Percentiles rank a stretch among this genome's conserved stretches.
phyloP scores from a whole-genome alignment of 2,888 invertebrate genomes.

The Oscheius sp. region DNA sequence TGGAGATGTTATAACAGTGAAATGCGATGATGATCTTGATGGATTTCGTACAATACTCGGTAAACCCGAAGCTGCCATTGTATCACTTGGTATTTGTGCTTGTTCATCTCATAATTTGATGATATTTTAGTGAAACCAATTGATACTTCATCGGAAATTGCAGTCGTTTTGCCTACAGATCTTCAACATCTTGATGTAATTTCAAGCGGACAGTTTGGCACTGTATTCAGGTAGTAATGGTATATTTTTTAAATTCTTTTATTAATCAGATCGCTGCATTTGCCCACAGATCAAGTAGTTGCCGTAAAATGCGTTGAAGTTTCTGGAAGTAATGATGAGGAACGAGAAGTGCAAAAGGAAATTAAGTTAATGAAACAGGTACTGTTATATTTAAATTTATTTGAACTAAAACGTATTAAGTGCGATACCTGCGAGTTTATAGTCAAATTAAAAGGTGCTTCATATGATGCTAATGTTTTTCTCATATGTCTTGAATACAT shows the following conservation, averaged over 20 bases:
- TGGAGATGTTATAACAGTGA: slow-evolving; percentile 29
- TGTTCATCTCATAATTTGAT: neutral
- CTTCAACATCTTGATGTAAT: slow-evolving; percentile 19
- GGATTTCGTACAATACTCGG: slow-evolving; percentile 6
- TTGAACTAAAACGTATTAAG: neutral
- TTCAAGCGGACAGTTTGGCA: slow-evolving; percentile 33
- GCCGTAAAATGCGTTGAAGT: slow-evolving; percentile 35
- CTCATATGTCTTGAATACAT: slow-evolving; percentile 33
- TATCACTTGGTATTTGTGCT: neutral
- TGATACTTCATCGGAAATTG: neutral
- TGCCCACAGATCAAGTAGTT: slow-evolving; percentile 25
- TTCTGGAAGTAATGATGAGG: neutral
- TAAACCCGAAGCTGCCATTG: slow-evolving; percentile 6
- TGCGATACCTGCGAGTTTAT: slow-evolving; percentile 27
- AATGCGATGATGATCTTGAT: slow-evolving; percentile 17
- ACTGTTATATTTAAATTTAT: neutral
- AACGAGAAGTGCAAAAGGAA: slow-evolving; percentile 9
- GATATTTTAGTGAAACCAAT: neutral
- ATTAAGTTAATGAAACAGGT: slow-evolving; percentile 28
- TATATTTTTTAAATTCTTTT: neutral
- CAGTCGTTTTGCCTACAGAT: slow-evolving; percentile 16
- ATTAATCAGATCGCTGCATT: slow-evolving; percentile 29
- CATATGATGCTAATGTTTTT: slow-evolving; percentile 15
- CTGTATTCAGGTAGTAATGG: slow-evolving; percentile 23
- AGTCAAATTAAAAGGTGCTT: slow-evolving; percentile 26